These are phyloP conservation scores for Metacarcinus magister DNA, from an alignment of 2,888 invertebrate species.

Conservation along the genomic window DNA sequence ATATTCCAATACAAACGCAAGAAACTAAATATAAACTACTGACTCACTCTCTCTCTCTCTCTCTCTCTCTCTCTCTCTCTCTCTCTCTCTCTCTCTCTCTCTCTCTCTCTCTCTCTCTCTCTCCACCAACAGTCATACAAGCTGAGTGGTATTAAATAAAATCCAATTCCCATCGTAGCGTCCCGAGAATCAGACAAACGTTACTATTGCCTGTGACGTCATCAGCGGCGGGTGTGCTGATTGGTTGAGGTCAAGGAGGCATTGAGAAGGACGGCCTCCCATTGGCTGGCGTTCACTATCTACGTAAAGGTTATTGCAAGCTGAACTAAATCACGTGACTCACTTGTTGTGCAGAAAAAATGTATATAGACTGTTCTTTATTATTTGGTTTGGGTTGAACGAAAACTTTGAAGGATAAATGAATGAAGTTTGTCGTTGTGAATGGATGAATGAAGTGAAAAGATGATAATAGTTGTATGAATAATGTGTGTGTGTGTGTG, in stretches of 20 bases:
- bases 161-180: background rate
- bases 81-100: conserved; percentile 28
- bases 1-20: background rate
- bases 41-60: background rate
- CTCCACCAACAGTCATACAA: background rate
- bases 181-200: background rate
- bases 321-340: background rate
- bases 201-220: background rate
- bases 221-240: background rate
- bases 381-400: no score
- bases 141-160: background rate
- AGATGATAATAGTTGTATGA: no score
- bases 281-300: background rate
- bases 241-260: background rate
- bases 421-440: no score
- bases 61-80: background rate
- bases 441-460: no score
- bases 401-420: no score
- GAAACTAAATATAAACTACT: background rate
- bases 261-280: background rate
- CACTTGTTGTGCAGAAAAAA: no score
- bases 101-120: conserved; percentile 30
- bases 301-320: background rate
- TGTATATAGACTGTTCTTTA: no score
- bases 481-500: no score